These are phyloP conservation scores for Pteronura brasiliensis DNA, from an alignment of 2,113 vertebrate genomes.

Conservation along the genomic window DNA sequence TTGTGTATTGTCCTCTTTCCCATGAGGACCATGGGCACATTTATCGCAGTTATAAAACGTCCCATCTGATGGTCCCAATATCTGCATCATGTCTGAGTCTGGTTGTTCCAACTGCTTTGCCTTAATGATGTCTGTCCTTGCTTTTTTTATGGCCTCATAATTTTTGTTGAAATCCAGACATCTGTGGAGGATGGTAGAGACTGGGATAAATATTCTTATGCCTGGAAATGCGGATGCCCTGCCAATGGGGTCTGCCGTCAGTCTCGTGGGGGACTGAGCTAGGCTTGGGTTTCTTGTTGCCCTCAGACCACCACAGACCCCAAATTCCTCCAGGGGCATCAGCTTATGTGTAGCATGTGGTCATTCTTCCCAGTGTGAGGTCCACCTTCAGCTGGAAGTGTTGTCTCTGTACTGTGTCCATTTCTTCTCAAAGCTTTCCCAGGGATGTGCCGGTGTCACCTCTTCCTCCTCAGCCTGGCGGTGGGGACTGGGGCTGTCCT, in stretches of 20 bases:
- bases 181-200: background rate
- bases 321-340: accelerated
- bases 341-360: accelerated
- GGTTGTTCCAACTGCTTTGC: background rate
- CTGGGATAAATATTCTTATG: background rate
- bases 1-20: accelerated
- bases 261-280: background rate
- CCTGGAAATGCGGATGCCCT: background rate
- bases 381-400: no score
- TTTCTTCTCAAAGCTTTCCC: accelerated
- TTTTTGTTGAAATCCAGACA: background rate
- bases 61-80: background rate
- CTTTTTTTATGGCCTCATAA: background rate
- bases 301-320: accelerated
- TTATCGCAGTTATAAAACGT: background rate
- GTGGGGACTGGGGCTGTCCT: background rate
- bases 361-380: background rate
- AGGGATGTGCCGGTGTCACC: accelerated
- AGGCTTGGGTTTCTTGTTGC: no score
- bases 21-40: background rate
- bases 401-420: background rate
- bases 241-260: accelerated
- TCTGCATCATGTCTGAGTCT: no score
- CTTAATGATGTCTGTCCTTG: background rate
- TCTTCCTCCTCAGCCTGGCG: background rate